Conservation (phyloP, 2,888 invertebrate species). For the Villa cingulata region DNA sequence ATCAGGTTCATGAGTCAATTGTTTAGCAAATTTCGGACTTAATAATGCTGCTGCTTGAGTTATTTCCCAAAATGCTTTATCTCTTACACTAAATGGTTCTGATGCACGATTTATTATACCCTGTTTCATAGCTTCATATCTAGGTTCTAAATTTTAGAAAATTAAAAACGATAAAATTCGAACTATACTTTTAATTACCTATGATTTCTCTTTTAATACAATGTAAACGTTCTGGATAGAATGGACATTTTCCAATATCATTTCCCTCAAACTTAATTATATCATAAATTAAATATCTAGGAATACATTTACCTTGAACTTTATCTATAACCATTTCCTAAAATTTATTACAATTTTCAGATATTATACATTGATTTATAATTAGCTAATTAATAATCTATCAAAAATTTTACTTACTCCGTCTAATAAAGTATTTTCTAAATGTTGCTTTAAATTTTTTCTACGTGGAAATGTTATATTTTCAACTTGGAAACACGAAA, state of each 20-base stretch:
- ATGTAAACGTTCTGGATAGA: conserved; percentile 57
- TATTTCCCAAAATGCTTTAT: conserved; percentile 86
- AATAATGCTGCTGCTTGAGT: conserved; percentile 53
- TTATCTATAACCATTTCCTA: conserved; percentile 96
- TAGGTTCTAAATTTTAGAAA: conserved; percentile 26
- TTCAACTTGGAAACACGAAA: conserved; percentile 75
- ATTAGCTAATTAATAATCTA: background rate
- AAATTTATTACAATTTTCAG: too few relatives aligned
- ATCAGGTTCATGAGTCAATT: conserved; percentile 87
- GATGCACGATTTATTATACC: conserved; percentile 57
- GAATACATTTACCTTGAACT: conserved; percentile 57
- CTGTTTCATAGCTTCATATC: conserved; percentile 61
- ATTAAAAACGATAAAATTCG: conserved; percentile 5
- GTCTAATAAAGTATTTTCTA: conserved; percentile 75
- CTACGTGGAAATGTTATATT: conserved; percentile 66
- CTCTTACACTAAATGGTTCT: conserved; percentile 84
- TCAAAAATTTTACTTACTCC: conserved; percentile 50
- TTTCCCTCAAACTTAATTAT: conserved; percentile 70
- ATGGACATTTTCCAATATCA: conserved; percentile 62
- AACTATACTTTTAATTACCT: conserved; percentile 28
- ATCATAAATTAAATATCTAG: conserved; percentile 90
- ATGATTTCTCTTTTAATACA: conserved; percentile 66
- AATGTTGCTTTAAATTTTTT: conserved; percentile 53
- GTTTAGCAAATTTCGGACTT: conserved; percentile 72
- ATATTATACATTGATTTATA: too few relatives aligned